A percentile compares a stretch with the other conserved stretches of the same genome.
phyloP scores from a whole-genome alignment of 2,797 vertebrate genomes.

The Austrolebias charrua region DNA sequence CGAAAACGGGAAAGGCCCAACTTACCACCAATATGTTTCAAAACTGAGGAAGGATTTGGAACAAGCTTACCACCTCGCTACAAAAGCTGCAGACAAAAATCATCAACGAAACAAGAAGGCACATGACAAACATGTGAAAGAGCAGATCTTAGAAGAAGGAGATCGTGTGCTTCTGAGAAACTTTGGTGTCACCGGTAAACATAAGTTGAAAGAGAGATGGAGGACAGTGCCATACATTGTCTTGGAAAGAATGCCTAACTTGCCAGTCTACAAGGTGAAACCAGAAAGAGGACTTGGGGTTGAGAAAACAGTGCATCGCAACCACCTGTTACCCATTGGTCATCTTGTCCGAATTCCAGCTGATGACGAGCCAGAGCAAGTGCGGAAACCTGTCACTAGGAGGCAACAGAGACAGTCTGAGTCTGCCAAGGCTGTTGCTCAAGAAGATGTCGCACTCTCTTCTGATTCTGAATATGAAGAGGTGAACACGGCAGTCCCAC shows the following conservation, averaged over 20 bases:
- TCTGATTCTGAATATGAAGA: background rate
- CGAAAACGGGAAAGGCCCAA: background rate
- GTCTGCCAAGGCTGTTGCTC: background rate
- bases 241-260: background rate
- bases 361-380: background rate
- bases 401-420: background rate
- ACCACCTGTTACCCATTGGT: slow-evolving; percentile 19
- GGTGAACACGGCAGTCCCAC: background rate
- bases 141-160: background rate
- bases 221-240: slow-evolving; percentile 1
- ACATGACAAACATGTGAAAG: too few relatives aligned
- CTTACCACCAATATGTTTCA: background rate
- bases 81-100: too few relatives aligned
- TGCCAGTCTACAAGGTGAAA: slow-evolving; percentile 24
- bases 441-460: background rate
- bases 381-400: background rate
- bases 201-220: background rate
- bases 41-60: background rate
- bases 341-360: slow-evolving; percentile 11
- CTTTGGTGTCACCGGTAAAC: background rate
- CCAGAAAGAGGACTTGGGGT: slow-evolving; percentile 8
- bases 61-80: background rate
- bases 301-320: slow-evolving; percentile 15
- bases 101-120: too few relatives aligned
- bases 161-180: background rate